phyloP scores from a whole-genome alignment of 2,113 vertebrate genomes.

The Macquaria australasica region DNA sequence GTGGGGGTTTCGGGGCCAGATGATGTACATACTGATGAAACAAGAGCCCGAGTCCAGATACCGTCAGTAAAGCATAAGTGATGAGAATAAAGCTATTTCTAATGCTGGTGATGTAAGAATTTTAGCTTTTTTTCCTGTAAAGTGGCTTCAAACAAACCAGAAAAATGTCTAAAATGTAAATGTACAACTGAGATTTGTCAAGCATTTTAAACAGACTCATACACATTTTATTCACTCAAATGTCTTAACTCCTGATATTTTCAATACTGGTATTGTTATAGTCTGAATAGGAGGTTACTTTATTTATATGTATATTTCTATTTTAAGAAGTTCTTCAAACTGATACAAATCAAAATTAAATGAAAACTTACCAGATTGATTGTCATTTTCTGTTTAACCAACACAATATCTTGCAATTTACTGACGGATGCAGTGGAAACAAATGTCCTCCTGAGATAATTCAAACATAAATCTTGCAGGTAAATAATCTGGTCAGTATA shows the following conservation, averaged over 20 bases:
- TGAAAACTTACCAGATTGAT: slow-evolving; percentile 45
- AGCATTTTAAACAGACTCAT: not conserved
- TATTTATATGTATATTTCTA: not conserved
- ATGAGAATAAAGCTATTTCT: not conserved
- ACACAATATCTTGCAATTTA: not conserved
- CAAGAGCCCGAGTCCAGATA: slow-evolving; percentile 8
- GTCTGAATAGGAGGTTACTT: not conserved
- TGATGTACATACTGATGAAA: slow-evolving; percentile 67
- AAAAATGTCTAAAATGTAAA: not conserved
- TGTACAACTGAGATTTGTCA: no score
- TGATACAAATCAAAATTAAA: not conserved
- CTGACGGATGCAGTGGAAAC: not conserved
- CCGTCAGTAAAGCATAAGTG: slow-evolving; percentile 22
- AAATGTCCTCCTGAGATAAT: not conserved
- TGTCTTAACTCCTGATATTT: not conserved
- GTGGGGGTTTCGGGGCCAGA: slow-evolving; percentile 24
- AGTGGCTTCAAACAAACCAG: not conserved
- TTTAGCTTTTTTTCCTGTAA: not conserved
- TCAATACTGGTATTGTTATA: not conserved
- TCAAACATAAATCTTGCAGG: not conserved
- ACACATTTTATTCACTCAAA: not conserved
- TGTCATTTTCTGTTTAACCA: slow-evolving; percentile 46
- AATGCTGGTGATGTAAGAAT: not conserved
- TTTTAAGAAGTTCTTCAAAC: not conserved
- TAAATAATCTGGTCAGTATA: not conserved